Percentiles rank a stretch among this genome's conserved stretches.
phyloP scores from a whole-genome alignment of 1,140 invertebrate species.

The Teleogryllus occipitalis region DNA sequence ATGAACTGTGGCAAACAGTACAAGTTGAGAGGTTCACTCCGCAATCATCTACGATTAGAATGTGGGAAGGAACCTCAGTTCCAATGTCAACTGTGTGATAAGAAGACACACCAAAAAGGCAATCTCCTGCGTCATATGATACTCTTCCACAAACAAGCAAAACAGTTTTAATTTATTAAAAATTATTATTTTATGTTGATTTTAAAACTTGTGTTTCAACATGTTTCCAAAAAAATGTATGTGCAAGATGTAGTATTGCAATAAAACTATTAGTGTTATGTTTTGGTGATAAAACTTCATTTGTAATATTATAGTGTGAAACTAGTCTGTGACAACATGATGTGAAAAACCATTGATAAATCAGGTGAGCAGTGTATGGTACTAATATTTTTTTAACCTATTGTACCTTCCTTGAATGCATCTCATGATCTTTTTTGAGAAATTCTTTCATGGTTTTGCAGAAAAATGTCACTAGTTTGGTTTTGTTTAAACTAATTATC shows the following conservation, averaged over 20 bases:
- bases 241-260: no score
- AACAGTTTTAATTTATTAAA: not conserved
- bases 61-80: conserved; percentile 37
- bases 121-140: conserved; percentile 14
- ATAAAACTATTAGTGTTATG: no score
- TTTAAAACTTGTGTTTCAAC: no score
- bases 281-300: no score
- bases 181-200: no score
- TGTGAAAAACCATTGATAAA: not conserved
- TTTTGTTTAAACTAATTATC: no score
- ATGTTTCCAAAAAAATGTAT: no score
- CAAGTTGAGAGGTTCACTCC: conserved; percentile 15
- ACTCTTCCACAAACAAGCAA: not conserved
- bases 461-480: no score
- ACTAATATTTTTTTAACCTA: no score
- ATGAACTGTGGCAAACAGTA: conserved; percentile 37
- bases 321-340: not conserved
- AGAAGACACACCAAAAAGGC: conserved; percentile 17
- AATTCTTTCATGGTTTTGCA: no score
- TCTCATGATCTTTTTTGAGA: no score
- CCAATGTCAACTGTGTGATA: conserved; percentile 28
- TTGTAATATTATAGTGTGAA: not conserved
- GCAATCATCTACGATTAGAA: conserved; percentile 32
- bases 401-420: no score
- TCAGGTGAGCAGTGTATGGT: not conserved